Evolutionary conservation across 2,888 invertebrate genomes (phyloP), one percentile per base, ranked within the genome.

Genomic region (Abscondita cerata): DNA sequence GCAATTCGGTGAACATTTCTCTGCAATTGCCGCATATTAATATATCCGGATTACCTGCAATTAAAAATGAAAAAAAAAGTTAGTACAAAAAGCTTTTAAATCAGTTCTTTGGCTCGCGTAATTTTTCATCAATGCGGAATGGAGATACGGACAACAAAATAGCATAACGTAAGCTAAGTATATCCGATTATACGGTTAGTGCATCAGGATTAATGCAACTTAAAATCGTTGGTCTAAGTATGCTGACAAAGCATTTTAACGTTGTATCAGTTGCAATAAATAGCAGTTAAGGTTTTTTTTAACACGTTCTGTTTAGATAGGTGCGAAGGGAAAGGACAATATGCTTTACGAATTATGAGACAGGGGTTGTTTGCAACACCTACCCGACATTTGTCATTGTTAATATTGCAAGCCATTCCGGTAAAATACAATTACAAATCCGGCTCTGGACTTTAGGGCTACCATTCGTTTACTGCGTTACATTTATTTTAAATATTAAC

Each of bases 21-120:
- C 89, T 83, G 79, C 91, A 91, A 76, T 88, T 88, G 51, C 91
- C 91, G 77, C 91, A 91, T 70, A 91, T 90, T 71, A 91, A 82
- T 67, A 90, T 88, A 77, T 91, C 91, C 58, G 88, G 87, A 77
- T 87, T 87, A 76, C 87, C 88, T 88, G 81, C 62, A 79, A 83
- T 76, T 68, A 69, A 71, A 68, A 70, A 16, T 19, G 11, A 1
- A 25, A 25, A 4, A 51, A 31, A 25, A 3, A 25, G 31, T 31
- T 47, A 20, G 6, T 3, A 38, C 9, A 5, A 12, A 38, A 12
- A 12, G 6, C 6, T 33, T 25, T 25, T 25, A 25, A 25, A 6
- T 6, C 6, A 6, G 25, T 25, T 25, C 2, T 25, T 25, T 25
- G 25, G 6, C 25, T 25, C 6, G 25, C 31, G n/a, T 47, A 50